Percentiles rank a stretch among this genome's conserved stretches.
These are phyloP conservation scores for Dromas ardeola DNA, from an alignment of 2,113 vertebrate genomes.

Conservation along the genomic window DNA sequence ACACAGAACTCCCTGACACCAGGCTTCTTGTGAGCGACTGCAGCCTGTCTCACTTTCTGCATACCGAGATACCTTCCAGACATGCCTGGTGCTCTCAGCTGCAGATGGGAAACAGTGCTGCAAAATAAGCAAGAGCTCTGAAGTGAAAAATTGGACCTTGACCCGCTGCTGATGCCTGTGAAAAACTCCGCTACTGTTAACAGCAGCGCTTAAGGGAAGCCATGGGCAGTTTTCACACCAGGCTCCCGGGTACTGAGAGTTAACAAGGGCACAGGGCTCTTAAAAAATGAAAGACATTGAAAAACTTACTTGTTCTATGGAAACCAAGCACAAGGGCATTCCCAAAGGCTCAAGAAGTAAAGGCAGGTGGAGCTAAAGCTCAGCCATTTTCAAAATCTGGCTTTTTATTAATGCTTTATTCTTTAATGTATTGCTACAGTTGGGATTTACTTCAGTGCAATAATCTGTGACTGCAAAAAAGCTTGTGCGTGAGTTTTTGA, in stretches of 20 bases:
- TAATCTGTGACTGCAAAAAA: neutral
- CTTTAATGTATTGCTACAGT: neutral
- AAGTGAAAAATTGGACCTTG: neutral
- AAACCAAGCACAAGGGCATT: neutral
- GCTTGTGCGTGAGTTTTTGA: fast-evolving
- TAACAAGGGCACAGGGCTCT: neutral
- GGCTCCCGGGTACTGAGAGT: fast-evolving
- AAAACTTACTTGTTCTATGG: neutral
- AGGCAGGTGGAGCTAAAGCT: neutral
- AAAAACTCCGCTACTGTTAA: neutral
- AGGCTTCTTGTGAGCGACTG: neutral
- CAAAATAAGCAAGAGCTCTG: neutral
- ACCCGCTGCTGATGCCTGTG: neutral
- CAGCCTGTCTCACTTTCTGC: neutral
- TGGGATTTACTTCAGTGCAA: neutral
- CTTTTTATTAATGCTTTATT: neutral
- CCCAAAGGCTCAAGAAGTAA: neutral
- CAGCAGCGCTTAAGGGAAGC: neutral
- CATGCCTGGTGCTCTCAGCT: fast-evolving
- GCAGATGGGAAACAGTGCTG: neutral
- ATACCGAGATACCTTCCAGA: neutral
- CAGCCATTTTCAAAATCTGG: neutral
- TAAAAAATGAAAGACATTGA: neutral
- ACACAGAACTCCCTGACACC: neutral
- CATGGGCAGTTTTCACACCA: neutral